Evolutionary conservation across 2,113 vertebrate genomes (phyloP).

Genomic region (Cephalopholis sonnerati): DNA sequence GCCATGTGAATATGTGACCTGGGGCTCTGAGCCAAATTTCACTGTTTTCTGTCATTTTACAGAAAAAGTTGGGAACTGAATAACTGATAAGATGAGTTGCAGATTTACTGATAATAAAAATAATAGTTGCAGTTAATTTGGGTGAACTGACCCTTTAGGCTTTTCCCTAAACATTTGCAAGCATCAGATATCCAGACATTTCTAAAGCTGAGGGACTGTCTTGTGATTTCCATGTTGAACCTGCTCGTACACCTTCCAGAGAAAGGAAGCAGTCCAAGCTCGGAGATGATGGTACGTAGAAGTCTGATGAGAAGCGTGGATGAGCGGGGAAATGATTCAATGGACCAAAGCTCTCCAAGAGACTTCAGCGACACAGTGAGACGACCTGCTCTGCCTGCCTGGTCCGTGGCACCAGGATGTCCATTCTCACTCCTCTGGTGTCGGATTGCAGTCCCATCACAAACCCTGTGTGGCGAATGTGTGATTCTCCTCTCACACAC

Average conservation of each 20-base stretch:
- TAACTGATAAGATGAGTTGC: not conserved
- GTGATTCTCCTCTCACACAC: constrained; percentile 13
- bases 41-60: not conserved
- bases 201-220: not conserved
- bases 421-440: constrained; percentile 50
- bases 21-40: not conserved
- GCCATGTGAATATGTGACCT: no score
- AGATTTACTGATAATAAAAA: not conserved
- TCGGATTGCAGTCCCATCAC: constrained; percentile 40
- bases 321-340: not conserved
- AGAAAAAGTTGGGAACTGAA: no score
- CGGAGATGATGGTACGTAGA: constrained; percentile 11
- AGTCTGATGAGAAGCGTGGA: constrained; percentile 15
- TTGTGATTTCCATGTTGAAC: not conserved
- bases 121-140: constrained; percentile 7
- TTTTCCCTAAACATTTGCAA: not conserved
- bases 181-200: not conserved
- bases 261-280: not conserved
- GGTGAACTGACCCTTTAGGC: constrained; percentile 52
- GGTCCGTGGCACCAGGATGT: constrained; percentile 52
- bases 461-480: constrained; percentile 22
- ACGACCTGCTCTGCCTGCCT: constrained; percentile 52
- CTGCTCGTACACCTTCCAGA: not conserved
- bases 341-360: constrained; percentile 17
- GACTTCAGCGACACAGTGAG: constrained; percentile 52